Percentiles rank a stretch among this genome's conserved stretches.
Evolutionary conservation across 2,113 vertebrate species (phyloP).

Genomic region (Spheniscus mendiculus): DNA sequence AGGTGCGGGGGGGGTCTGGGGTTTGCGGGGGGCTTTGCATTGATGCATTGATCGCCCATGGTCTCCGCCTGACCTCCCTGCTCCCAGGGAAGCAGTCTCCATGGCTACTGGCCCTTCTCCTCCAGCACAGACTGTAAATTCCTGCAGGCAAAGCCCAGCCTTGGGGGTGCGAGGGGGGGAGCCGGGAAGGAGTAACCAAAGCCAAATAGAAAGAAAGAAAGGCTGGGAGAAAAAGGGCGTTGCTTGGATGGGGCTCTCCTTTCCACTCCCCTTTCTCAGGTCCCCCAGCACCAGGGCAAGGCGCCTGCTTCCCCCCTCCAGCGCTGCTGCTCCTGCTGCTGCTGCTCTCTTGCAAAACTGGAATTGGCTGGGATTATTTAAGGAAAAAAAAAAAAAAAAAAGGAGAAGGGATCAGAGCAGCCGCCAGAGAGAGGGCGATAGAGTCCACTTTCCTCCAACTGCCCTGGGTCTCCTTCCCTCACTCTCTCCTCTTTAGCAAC

Average conservation of each 20-base stretch:
- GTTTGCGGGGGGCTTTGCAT: conserved; percentile 77
- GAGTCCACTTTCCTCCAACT: conserved; percentile 68
- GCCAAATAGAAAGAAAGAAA: conserved; percentile 73
- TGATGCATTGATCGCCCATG: conserved; percentile 84
- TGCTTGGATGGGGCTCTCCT: conserved; percentile 78
- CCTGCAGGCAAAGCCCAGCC: conserved; percentile 80
- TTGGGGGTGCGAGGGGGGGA: conserved; percentile 76
- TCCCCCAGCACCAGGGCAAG: conserved; percentile 75
- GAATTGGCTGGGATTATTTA: conserved; percentile 66
- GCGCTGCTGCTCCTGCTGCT: conserved; percentile 37
- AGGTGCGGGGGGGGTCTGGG: conserved; percentile 71
- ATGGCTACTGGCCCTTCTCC: conserved; percentile 81
- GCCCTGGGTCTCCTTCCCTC: conserved; percentile 63
- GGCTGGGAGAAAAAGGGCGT: conserved; percentile 78
- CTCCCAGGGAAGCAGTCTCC: conserved; percentile 87
- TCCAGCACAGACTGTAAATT: conserved; percentile 86
- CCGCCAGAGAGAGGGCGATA: conserved; percentile 67
- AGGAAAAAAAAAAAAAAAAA: background rate
- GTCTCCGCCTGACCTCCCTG: conserved; percentile 83
- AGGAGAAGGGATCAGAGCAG: conserved; percentile 61
- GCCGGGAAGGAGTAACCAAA: conserved; percentile 71
- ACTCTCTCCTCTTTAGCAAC: conserved; percentile 42
- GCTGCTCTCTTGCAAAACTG: conserved; percentile 72
- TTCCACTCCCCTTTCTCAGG: conserved; percentile 89
- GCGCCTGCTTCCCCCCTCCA: conserved; percentile 73